These are phyloP conservation scores for Syngnathus scovelli DNA, from an alignment of 2,113 vertebrate species.

Conservation along the genomic window DNA sequence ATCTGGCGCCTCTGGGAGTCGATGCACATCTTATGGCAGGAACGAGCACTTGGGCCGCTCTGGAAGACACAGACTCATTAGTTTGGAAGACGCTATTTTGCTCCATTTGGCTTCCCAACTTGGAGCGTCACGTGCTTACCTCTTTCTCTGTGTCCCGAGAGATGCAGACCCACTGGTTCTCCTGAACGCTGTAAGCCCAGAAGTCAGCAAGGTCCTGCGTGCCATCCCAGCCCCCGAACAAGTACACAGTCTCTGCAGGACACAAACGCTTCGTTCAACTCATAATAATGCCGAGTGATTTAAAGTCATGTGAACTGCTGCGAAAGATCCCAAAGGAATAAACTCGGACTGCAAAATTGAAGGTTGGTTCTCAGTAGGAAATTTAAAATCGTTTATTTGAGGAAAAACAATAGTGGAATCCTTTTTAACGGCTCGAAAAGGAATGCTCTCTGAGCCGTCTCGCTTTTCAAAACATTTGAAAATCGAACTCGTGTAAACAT, in stretches of 20 bases:
- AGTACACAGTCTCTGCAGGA: slow-evolving; percentile 89
- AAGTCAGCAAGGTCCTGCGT: slow-evolving; percentile 99
- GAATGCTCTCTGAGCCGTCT: neutral
- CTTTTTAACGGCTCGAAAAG: neutral
- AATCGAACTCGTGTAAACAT: neutral
- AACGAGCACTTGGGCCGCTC: slow-evolving; percentile 94
- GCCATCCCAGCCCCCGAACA: slow-evolving; percentile 98
- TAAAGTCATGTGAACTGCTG: too few species aligned
- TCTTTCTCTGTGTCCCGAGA: slow-evolving; percentile 98
- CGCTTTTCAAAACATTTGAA: neutral
- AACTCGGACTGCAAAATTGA: too few species aligned
- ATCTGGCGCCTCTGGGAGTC: slow-evolving; percentile 94
- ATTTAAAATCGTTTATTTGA: neutral
- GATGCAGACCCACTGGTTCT: slow-evolving; percentile 97
- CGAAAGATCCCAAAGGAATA: too few species aligned
- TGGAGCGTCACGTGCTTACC: slow-evolving; percentile 52
- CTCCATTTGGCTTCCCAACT: neutral
- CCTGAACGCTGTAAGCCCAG: slow-evolving; percentile 97
- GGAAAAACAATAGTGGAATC: neutral
- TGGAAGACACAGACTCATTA: slow-evolving; percentile 43
- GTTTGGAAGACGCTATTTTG: neutral
- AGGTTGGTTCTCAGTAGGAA: too few species aligned
- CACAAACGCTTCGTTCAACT: neutral
- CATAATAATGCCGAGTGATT: neutral
- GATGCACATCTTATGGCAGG: slow-evolving; percentile 99